Evolutionary conservation across 1,140 invertebrate species (phyloP).

Genomic region (Drosophila pruinosa): DNA sequence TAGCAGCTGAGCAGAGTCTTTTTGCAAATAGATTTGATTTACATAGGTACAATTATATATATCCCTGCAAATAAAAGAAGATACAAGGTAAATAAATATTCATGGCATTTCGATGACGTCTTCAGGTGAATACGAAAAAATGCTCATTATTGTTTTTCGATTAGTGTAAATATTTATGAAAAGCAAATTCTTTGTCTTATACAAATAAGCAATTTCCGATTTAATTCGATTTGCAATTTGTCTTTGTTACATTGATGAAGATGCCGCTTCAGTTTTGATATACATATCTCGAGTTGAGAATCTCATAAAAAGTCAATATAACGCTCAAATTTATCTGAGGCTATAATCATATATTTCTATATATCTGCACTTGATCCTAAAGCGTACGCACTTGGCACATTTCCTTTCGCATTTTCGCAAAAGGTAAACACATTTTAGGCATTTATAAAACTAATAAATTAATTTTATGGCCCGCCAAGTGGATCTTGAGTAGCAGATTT

Average conservation of each 20-base stretch:
- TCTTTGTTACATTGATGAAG: conserved; percentile 18
- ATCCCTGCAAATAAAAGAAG: conserved; percentile 32
- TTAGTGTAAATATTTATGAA: conserved; percentile 56
- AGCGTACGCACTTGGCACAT: conserved; percentile 7
- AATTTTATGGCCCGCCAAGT: conserved; percentile 48
- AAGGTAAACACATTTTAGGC: conserved; percentile 51
- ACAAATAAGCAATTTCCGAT: conserved; percentile 33
- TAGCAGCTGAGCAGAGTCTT: conserved; percentile 24
- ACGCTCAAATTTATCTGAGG: not conserved
- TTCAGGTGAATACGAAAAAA: conserved; percentile 11
- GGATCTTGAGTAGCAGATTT: conserved; percentile 41
- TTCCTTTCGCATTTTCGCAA: conserved; percentile 8
- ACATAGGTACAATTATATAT: conserved; percentile 48
- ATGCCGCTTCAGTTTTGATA: not conserved
- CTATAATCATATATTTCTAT: not conserved
- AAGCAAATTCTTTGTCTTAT: conserved; percentile 10
- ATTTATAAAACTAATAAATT: conserved; percentile 73
- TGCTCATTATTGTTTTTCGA: conserved; percentile 23
- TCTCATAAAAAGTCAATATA: not conserved
- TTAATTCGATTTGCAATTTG: conserved; percentile 33
- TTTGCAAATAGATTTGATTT: conserved; percentile 22
- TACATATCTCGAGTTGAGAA: not conserved
- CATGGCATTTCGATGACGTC: conserved; percentile 35
- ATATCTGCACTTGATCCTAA: not conserved
- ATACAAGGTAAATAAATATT: not conserved